A percentile compares a stretch with the other conserved stretches of the same genome.
These are phyloP conservation scores for Cotesia chilonis DNA, from an alignment of 1,140 invertebrate species.

Conservation along the genomic window DNA sequence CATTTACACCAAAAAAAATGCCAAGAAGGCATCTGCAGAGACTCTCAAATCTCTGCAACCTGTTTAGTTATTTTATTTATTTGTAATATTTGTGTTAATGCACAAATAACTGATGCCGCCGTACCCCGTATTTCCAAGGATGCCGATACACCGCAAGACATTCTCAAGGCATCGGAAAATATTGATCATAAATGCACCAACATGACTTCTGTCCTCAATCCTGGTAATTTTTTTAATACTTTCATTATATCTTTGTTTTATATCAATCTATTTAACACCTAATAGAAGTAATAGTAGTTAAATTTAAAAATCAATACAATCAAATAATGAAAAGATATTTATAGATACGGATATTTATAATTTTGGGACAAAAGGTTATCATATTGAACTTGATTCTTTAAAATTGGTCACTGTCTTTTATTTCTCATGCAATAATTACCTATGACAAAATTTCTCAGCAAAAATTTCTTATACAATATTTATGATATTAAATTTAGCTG, in stretches of 20 bases:
- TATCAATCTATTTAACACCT: slow-evolving; percentile 13
- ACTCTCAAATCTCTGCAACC: slow-evolving; percentile 48
- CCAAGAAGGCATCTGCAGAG: slow-evolving; percentile 54
- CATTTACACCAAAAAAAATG: slow-evolving; percentile 57
- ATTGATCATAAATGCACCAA: slow-evolving; percentile 55
- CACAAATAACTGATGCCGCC: slow-evolving; percentile 51
- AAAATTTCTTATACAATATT: no score
- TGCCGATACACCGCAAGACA: slow-evolving; percentile 51
- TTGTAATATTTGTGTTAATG: slow-evolving; percentile 50
- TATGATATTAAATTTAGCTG: no score
- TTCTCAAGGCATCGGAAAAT: slow-evolving; percentile 51
- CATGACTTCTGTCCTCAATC: slow-evolving; percentile 53
- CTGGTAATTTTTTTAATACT: slow-evolving; percentile 40
- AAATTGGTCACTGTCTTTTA: no score
- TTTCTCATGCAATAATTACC: no score
- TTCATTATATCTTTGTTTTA: slow-evolving; percentile 3
- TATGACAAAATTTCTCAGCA: no score
- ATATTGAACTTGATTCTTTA: no score
- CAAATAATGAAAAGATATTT: slow-evolving; percentile 11
- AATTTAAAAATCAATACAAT: background rate
- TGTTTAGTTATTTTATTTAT: slow-evolving; percentile 54
- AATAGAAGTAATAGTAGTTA: no score
- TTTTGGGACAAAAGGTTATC: background rate
- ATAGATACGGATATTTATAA: background rate
- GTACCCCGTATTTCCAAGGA: slow-evolving; percentile 50